Percentiles rank a stretch among this genome's conserved stretches.
Conservation (phyloP, 2,888 invertebrate species). For the Apamea crenata region DNA sequence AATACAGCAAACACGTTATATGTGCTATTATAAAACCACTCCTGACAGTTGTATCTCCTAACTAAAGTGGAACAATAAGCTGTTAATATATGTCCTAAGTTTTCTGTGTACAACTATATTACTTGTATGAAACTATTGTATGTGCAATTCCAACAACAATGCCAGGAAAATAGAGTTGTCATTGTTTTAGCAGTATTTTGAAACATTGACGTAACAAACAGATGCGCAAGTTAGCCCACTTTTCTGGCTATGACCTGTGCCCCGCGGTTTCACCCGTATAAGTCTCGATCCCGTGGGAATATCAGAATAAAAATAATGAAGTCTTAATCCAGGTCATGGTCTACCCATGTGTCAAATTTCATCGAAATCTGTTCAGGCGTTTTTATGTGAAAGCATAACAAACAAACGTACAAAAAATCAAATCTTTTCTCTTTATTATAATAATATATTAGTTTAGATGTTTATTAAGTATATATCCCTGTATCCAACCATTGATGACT, state of each 20-base stretch:
- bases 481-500: no score
- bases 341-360: background rate
- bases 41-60: slow-evolving; percentile 41
- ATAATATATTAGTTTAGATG: no score
- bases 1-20: slow-evolving; percentile 3
- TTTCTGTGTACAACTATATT: slow-evolving; percentile 36
- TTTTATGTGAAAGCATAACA: background rate
- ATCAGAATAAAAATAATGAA: background rate
- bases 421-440: no score
- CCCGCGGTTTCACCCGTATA: background rate
- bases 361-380: background rate
- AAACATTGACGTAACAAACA: slow-evolving; percentile 36
- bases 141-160: slow-evolving; percentile 42
- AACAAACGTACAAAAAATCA: no score
- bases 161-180: slow-evolving; percentile 21
- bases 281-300: background rate
- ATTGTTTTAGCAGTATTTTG: slow-evolving; percentile 49
- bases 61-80: slow-evolving; percentile 50
- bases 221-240: slow-evolving; percentile 1
- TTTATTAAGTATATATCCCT: no score
- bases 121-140: slow-evolving; percentile 38
- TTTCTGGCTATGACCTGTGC: background rate
- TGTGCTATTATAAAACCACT: slow-evolving; percentile 25
- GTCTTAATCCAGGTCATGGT: background rate
- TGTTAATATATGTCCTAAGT: slow-evolving; percentile 53